A percentile compares a stretch with the other conserved stretches of the same genome.
Conservation (phyloP, 1,140 invertebrate genomes). For the Propsilocerus akamusi region DNA sequence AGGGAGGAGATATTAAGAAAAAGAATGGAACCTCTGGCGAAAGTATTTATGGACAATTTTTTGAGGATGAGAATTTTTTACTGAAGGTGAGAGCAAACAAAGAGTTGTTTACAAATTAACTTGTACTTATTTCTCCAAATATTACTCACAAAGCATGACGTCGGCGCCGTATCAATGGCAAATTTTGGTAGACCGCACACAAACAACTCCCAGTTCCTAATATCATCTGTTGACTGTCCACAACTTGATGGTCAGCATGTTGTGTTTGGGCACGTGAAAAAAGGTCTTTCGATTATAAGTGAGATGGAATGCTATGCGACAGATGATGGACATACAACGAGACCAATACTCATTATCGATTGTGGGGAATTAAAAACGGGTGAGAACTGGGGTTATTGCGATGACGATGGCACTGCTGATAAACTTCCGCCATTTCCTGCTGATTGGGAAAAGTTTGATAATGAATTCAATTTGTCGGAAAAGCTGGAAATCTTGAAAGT, state of each 20-base stretch:
- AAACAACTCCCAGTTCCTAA: constrained; percentile 91
- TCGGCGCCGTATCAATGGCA: constrained; percentile 72
- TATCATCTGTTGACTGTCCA: constrained; percentile 62
- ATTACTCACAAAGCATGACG: constrained; percentile 34
- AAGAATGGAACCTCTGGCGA: constrained; percentile 75
- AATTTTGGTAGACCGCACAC: constrained; percentile 68
- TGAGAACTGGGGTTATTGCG: constrained; percentile 41
- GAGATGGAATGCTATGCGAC: constrained; percentile 41
- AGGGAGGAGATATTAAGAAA: constrained; percentile 63
- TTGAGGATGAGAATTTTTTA: constrained; percentile 80
- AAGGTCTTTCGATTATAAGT: constrained; percentile 43
- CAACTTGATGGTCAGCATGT: constrained; percentile 83
- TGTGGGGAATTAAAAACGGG: constrained; percentile 48
- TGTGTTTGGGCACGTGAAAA: constrained; percentile 67
- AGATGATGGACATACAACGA: constrained; percentile 31
- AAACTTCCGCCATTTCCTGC: constrained; percentile 50
- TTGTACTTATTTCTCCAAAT: background rate
- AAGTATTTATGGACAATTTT: constrained; percentile 79
- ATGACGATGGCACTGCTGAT: constrained; percentile 50
- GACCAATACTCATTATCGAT: constrained; percentile 40
- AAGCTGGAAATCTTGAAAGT: constrained; percentile 27
- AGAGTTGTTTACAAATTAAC: too few species aligned
- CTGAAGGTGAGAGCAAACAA: constrained; percentile 32
- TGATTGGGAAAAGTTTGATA: constrained; percentile 37
- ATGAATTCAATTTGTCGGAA: constrained; percentile 22